A percentile compares a stretch with the other conserved stretches of the same genome.
These are phyloP conservation scores for Epiblema foenella DNA, from an alignment of 2,888 invertebrate species.

Conservation along the genomic window DNA sequence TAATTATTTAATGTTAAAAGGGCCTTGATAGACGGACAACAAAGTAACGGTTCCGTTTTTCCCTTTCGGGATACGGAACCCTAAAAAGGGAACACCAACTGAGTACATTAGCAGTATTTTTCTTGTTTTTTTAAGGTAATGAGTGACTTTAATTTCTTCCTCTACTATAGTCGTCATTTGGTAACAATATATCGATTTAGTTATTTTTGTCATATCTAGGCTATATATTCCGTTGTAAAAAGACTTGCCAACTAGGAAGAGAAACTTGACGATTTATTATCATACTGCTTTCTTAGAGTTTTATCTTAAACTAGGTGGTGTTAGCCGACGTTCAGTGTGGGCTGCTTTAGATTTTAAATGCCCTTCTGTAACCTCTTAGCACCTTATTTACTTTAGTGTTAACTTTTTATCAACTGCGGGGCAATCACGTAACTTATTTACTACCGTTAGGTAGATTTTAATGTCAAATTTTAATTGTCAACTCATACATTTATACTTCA, in stretches of 20 bases:
- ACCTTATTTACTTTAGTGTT: neutral
- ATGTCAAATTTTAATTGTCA: no score
- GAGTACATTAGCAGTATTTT: no score
- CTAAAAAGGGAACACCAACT: no score
- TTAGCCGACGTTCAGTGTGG: conserved; percentile 64
- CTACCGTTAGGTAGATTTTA: no score
- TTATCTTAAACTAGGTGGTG: conserved; percentile 75
- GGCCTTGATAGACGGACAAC: no score
- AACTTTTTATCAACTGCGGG: neutral
- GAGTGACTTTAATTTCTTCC: neutral
- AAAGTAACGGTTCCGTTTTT: no score
- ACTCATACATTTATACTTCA: no score
- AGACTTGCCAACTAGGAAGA: conserved; percentile 59
- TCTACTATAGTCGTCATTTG: neutral
- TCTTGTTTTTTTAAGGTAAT: no score
- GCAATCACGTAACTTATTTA: no score
- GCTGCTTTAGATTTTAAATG: conserved; percentile 56
- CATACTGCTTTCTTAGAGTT: conserved; percentile 77
- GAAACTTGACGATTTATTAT: conserved; percentile 80
- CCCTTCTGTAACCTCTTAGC: neutral
- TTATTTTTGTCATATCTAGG: conserved; percentile 32
- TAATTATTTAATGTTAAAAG: no score
- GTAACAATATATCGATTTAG: neutral
- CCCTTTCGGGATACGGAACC: no score
- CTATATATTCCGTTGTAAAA: conserved; percentile 11